Base-by-base conservation (phyloP, 1,140 invertebrate genomes). In the Euschistus heros region DNA sequence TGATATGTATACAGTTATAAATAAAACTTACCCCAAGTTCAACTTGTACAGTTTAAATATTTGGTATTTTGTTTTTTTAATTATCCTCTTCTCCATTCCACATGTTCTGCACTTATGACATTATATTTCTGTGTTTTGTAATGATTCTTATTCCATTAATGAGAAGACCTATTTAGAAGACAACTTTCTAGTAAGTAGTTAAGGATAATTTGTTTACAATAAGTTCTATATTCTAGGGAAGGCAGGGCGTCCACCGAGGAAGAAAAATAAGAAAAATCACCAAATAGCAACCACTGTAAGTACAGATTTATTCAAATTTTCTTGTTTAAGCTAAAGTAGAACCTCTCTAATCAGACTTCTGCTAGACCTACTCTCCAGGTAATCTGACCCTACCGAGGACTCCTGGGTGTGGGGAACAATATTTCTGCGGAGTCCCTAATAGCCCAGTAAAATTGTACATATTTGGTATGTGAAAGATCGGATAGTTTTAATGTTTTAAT, bases 201-300 rank as follows among this genome's bases (percentile, higher is more conserved):
- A 37, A 37, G 1, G 33, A 37, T 37, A 37, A 37, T 6, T 4
- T 37, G 33, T 57, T 57, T 5, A 57, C 15, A 15, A 57, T 57
- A 24, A 57, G 54, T 57, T 57, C 24, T 57, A 57, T 64, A 59
- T 75, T 76, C 68, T 74, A 76, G 75, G 74, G 71, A 70, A 70
- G 52, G 63, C 66, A 54, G 73, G 69, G 59, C 66, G 73, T 62
- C 75, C 75, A 33, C 67, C 73, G 8, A 75, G 76, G 70, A 78
- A 77, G 72, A 78, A 77, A 71, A 72, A 62, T 26, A 78, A 78
- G 73, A 76, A 76, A 69, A 68, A 69, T 46, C 61, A 66, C 30
- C 65, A 65, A 37, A 57, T 61, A 6, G 30, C 33, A 22, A 64
- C 26, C 20, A 63, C 37, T 24, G 50, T 66, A 61, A 65, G 52